These are phyloP conservation scores for Meteorus cinctellus DNA, from an alignment of 2,888 invertebrate genomes.

Conservation along the genomic window DNA sequence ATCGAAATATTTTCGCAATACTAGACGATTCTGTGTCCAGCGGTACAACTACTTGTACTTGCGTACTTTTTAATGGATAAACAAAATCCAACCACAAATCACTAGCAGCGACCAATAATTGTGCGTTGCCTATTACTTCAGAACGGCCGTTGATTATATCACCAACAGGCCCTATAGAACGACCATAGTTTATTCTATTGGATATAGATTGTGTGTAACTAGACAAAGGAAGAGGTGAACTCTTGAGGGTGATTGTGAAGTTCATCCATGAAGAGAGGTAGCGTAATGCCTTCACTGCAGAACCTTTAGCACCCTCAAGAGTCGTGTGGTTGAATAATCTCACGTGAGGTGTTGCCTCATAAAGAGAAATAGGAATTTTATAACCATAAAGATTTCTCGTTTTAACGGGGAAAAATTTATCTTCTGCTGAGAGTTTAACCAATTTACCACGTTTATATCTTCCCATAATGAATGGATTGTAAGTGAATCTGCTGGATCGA, in stretches of 20 bases:
- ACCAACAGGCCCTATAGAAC: slow-evolving; percentile 38
- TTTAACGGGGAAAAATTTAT: slow-evolving; percentile 47
- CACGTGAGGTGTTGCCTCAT: slow-evolving; percentile 33
- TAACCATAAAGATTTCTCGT: slow-evolving; percentile 48
- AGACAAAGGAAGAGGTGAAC: slow-evolving; percentile 23
- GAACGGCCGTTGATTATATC: slow-evolving; percentile 46
- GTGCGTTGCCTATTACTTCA: slow-evolving; percentile 38
- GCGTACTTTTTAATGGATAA: slow-evolving; percentile 22
- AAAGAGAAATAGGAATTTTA: slow-evolving; percentile 49
- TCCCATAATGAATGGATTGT: slow-evolving; percentile 27
- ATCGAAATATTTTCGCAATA: slow-evolving; percentile 33
- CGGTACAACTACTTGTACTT: slow-evolving; percentile 36
- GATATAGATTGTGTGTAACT: slow-evolving; percentile 41
- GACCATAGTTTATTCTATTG: slow-evolving; percentile 17
- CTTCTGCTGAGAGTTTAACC: neutral
- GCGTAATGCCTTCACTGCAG: slow-evolving; percentile 30
- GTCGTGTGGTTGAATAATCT: slow-evolving; percentile 31
- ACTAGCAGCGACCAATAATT: slow-evolving; percentile 8
- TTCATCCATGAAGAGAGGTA: slow-evolving; percentile 42
- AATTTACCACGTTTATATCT: slow-evolving; percentile 20
- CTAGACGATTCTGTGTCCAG: slow-evolving; percentile 38
- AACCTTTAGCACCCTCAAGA: slow-evolving; percentile 28
- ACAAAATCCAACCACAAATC: slow-evolving; percentile 36
- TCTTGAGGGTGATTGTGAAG: slow-evolving; percentile 41
- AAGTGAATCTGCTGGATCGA: slow-evolving; percentile 22